Evolutionary conservation across 2,797 vertebrate species (phyloP).

Genomic region (Clarias pachynema): DNA sequence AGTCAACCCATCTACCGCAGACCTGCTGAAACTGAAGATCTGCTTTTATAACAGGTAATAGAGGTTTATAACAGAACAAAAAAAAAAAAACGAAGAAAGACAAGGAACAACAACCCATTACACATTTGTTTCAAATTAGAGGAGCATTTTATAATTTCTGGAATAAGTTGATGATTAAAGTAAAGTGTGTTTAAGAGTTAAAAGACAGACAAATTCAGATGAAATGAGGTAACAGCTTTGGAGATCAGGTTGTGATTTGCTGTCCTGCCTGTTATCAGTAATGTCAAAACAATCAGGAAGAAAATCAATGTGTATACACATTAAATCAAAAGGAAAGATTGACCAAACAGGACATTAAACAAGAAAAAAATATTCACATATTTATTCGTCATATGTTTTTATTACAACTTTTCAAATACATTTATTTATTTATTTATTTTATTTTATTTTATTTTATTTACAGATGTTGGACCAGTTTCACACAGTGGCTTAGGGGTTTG

Average conservation of each 20-base stretch:
- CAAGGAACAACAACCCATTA: neutral
- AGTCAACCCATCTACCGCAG: constrained; percentile 33
- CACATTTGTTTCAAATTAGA: neutral
- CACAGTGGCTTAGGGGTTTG: too few relatives aligned
- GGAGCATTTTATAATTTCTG: neutral
- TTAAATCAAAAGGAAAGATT: neutral
- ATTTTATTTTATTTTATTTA: too few relatives aligned
- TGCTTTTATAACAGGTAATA: constrained; percentile 74
- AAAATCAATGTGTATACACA: neutral
- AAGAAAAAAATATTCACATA: neutral
- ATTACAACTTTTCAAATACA: neutral
- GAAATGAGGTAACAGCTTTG: neutral
- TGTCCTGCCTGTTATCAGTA: neutral
- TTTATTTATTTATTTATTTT: neutral
- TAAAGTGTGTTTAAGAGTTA: neutral
- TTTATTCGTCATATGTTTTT: neutral
- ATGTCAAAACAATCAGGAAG: neutral
- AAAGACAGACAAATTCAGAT: neutral
- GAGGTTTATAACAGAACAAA: too few relatives aligned
- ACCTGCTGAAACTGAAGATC: constrained; percentile 66
- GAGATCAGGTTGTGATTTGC: neutral
- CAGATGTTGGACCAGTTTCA: too few relatives aligned
- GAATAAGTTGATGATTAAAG: neutral
- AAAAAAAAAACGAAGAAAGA: neutral
- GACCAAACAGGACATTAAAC: neutral